phyloP scores from a whole-genome alignment of 2,888 invertebrate species.

The Mongoloraphidia duomilia region DNA sequence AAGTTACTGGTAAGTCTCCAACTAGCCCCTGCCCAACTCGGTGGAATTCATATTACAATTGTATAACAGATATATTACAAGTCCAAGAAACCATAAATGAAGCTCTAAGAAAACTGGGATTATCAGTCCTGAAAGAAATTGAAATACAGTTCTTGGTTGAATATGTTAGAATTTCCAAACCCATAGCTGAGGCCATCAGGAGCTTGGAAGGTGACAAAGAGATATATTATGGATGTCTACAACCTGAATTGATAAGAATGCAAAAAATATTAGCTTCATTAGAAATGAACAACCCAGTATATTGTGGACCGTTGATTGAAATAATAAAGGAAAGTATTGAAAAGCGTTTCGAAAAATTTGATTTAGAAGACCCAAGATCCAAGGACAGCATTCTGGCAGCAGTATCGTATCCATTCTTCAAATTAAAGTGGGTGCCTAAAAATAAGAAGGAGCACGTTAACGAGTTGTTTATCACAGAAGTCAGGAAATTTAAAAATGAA shows the following conservation, averaged over 20 bases:
- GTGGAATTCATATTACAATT: constrained; percentile 10
- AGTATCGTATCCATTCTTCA: constrained; percentile 4
- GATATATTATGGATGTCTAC: constrained; percentile 7
- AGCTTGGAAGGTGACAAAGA: constrained; percentile 8
- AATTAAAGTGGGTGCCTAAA: constrained; percentile 10
- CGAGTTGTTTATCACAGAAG: constrained; percentile 1
- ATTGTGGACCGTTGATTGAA: constrained; percentile 4
- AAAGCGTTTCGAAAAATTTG: constrained; percentile 4
- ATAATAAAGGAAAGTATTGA: constrained; percentile 5
- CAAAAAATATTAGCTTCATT: constrained; percentile 4
- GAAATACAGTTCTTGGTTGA: constrained; percentile 8
- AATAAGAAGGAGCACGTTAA: constrained; percentile 3
- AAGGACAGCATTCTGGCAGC: constrained; percentile 6
- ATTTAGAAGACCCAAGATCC: constrained; percentile 2
- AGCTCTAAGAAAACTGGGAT: constrained; percentile 6
- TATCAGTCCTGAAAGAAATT: constrained; percentile 7
- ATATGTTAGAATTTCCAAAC: constrained; percentile 5
- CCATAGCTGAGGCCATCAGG: neutral
- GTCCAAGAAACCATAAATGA: constrained; percentile 7
- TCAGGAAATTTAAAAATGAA: constrained; percentile 3
- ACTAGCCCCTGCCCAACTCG: constrained; percentile 7
- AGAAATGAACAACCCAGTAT: constrained; percentile 6
- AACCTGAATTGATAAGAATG: constrained; percentile 8
- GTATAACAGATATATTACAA: constrained; percentile 5
- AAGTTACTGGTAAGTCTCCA: constrained; percentile 8